phyloP scores from a whole-genome alignment of 2,113 vertebrate genomes.

The Eidolon helvum region DNA sequence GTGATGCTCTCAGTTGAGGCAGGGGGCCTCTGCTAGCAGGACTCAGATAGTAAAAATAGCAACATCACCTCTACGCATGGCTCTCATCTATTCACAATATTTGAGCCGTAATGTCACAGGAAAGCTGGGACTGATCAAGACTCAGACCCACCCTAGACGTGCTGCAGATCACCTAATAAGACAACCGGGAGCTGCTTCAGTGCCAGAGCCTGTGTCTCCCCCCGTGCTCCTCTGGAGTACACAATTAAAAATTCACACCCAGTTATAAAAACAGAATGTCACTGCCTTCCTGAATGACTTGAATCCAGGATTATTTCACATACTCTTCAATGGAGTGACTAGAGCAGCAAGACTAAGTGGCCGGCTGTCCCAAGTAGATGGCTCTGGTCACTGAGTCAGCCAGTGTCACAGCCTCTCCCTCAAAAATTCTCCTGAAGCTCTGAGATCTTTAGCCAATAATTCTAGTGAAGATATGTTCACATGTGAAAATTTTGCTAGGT shows the following conservation, averaged over 20 bases:
- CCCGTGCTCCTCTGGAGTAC: background rate
- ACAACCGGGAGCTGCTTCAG: background rate
- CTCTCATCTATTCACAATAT: background rate
- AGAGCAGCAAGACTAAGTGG: background rate
- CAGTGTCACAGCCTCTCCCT: background rate
- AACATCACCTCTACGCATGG: background rate
- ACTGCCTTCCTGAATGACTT: background rate
- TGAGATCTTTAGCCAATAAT: background rate
- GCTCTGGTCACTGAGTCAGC: background rate
- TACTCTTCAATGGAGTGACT: background rate
- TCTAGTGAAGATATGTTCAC: background rate
- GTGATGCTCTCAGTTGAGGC: background rate
- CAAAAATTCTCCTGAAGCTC: background rate
- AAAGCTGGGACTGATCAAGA: background rate
- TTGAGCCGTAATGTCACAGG: background rate
- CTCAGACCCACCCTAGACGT: background rate
- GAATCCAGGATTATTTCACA: background rate
- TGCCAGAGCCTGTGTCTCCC: background rate
- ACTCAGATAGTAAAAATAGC: slow-evolving; percentile 28
- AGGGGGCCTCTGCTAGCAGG: slow-evolving; percentile 13
- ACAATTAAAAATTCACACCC: background rate
- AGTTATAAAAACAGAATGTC: background rate
- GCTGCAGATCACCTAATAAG: slow-evolving; percentile 8
- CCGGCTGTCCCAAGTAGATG: background rate
- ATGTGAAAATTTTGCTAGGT: background rate